Base-by-base conservation (phyloP, 2,888 invertebrate species). In the Drosophila bunnanda region DNA sequence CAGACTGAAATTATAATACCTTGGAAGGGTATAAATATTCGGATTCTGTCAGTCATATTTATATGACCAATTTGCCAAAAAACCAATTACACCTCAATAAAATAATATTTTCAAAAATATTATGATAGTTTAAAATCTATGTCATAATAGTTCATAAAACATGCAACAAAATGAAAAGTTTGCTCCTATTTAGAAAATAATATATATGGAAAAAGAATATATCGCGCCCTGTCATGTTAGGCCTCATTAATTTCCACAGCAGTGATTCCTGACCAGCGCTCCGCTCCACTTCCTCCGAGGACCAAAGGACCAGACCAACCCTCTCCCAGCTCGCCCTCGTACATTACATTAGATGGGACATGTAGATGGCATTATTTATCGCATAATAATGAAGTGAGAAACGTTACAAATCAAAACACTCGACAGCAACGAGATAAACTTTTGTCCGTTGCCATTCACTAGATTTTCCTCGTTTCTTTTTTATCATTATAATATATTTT, bases 321-420 rank as follows among this genome's bases (percentile, higher is more conserved):
- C 75, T 46, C 61, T 53, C 57, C 39, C 2, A 50, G 32, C 25
- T 71, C 58, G 71, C 78, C 80, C 78, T 60, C 69, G 43, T 30
- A 41, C 48, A 25, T 44, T 32, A 39, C 46, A 57, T 70, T 75
- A 54, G 66, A 58, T 52, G 72, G 64, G 70, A 74, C 68, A 71
- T 60, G 81, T 70, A 66, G 62, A 71, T 69, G 75, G 66, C 79
- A 83, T 82, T 79, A 86, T 91, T 90, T 90, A 90, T 91, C 82
- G 90, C 89, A 89, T 90, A 91, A 90, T 91, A 91, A 91, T 91
- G 90, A 91, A 91, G 91, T 91, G 91, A 91, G 90, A 91, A 91
- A 91, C 91, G 91, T 91, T 90, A 89, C 91, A 91, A 91, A 91
- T 91, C 91, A 91, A 91, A 91, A 89, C 91, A 91, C 91, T 90